phyloP scores from a whole-genome alignment of 2,113 vertebrate species.

The Solea solea region DNA sequence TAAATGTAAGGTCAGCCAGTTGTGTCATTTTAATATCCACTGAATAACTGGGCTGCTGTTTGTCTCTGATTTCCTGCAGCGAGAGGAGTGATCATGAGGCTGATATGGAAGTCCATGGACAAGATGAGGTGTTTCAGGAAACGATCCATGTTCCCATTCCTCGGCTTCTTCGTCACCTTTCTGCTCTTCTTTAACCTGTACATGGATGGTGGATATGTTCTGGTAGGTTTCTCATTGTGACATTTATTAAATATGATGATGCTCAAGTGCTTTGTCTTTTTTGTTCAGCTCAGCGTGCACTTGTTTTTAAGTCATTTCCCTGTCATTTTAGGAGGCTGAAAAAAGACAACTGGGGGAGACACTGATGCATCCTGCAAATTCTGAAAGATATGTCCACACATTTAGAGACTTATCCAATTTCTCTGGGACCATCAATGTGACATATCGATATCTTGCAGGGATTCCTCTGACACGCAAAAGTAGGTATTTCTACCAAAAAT shows the following conservation, averaged over 20 bases:
- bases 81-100: conserved; percentile 76
- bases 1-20: background rate
- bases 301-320: background rate
- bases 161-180: conserved; percentile 90
- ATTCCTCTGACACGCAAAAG: conserved; percentile 92
- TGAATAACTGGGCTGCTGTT: conserved; percentile 3
- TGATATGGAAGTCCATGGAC: conserved; percentile 86
- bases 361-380: conserved; percentile 87
- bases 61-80: conserved; percentile 49
- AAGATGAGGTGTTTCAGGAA: conserved; percentile 98
- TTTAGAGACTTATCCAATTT: conserved; percentile 95
- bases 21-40: background rate
- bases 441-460: conserved; percentile 93
- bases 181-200: conserved; percentile 95
- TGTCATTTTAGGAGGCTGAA: conserved; percentile 87
- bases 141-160: conserved; percentile 89
- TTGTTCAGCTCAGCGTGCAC: background rate
- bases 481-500: conserved; percentile 71
- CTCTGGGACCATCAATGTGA: conserved; percentile 94
- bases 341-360: conserved; percentile 90
- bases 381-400: conserved; percentile 89
- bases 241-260: background rate
- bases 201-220: conserved; percentile 92
- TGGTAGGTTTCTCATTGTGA: conserved; percentile 81
- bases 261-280: background rate